Evolutionary conservation across 2,113 vertebrate genomes (phyloP).

Genomic region (Petromus typicus): DNA sequence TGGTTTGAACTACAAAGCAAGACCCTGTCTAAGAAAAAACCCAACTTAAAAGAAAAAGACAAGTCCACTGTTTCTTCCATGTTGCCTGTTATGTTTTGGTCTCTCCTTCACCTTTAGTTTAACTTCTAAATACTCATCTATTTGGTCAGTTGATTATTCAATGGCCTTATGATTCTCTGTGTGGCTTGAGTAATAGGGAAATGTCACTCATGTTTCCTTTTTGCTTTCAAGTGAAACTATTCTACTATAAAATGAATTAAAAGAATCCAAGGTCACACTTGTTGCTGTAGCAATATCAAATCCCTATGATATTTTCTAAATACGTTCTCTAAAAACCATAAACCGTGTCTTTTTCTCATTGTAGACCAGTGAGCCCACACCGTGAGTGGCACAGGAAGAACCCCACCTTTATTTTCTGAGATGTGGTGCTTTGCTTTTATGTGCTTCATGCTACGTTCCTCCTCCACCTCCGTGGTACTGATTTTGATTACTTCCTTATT

Average conservation of each 20-base stretch:
- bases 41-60: not conserved
- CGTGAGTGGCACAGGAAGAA: not conserved
- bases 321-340: not conserved
- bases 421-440: not conserved
- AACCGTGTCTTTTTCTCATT: not conserved
- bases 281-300: not conserved
- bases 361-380: not conserved
- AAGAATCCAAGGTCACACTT: not conserved
- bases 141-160: not conserved
- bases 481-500: not conserved
- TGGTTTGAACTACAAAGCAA: too few relatives aligned
- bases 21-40: too few relatives aligned
- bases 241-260: not conserved
- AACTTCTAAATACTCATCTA: not conserved
- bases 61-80: not conserved
- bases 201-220: not conserved
- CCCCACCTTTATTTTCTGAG: not conserved
- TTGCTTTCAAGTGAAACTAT: not conserved
- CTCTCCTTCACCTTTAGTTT: not conserved
- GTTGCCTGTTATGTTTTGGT: not conserved
- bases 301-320: not conserved
- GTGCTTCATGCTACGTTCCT: not conserved
- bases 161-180: not conserved
- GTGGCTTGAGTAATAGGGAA: not conserved
- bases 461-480: not conserved